Evolutionary conservation across 1,140 invertebrate species (phyloP).

Genomic region (Drosophila kikkawai): DNA sequence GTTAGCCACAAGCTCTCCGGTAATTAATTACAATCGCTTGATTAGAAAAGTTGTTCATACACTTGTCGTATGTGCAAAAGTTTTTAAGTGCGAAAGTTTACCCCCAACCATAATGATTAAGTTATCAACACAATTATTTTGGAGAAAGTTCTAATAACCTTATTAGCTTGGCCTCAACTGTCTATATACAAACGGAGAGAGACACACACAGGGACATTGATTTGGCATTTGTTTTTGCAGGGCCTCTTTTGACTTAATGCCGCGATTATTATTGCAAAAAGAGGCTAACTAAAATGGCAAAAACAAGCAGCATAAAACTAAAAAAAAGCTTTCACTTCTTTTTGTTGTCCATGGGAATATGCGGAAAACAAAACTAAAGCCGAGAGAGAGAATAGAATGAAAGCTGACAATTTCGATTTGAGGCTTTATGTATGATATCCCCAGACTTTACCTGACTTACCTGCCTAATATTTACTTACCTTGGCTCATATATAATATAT

Average conservation of each 20-base stretch:
- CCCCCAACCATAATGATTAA: background rate
- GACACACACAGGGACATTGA: slow-evolving; percentile 55
- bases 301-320: slow-evolving; percentile 43
- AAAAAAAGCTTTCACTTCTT: slow-evolving; percentile 42
- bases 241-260: slow-evolving; percentile 52
- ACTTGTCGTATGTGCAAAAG: slow-evolving; percentile 9
- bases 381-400: slow-evolving; percentile 1
- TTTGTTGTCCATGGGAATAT: background rate
- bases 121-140: slow-evolving; percentile 19
- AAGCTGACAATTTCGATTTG: slow-evolving; percentile 40
- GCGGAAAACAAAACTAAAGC: slow-evolving; percentile 15
- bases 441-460: slow-evolving; percentile 1
- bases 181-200: background rate
- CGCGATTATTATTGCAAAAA: slow-evolving; percentile 66
- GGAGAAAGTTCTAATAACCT: slow-evolving; percentile 15
- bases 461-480: background rate
- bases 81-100: background rate
- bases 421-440: slow-evolving; percentile 17
- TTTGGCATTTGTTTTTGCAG: slow-evolving; percentile 63
- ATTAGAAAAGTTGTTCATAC: slow-evolving; percentile 13
- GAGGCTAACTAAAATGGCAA: slow-evolving; percentile 20
- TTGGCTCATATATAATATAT: slow-evolving; percentile 17
- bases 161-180: slow-evolving; percentile 11
- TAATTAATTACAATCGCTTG: slow-evolving; percentile 20
- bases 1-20: slow-evolving; percentile 4